Evolutionary conservation across 1,140 invertebrate species (phyloP), one percentile per base, ranked within the genome.

Genomic region (Anoplolepis gracilipes): DNA sequence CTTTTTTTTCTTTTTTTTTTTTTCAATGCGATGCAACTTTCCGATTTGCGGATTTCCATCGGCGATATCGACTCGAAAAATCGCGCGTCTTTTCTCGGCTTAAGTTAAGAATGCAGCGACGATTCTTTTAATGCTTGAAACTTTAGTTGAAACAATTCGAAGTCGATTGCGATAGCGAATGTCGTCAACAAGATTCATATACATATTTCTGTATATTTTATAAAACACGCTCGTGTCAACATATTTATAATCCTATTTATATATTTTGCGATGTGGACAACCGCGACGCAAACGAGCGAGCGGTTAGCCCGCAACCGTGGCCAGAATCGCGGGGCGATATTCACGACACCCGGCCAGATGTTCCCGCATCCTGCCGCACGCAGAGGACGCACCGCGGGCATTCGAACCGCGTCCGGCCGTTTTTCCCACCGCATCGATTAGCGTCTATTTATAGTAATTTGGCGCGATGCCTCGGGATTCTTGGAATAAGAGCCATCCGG

Each of bases 381-480:
- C 28, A 36, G 25, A 46, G 22, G 42, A 13, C 22, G 7, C 39
- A 19, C 11, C 36, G 39, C 25, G 13, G 33, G 19, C 69, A 93
- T 93, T 93, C 90, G 46, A 28, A 25, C 28, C 85, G 86, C 90
- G 88, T 89, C 77, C 76, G 57, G 39, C 86, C 79, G 82, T 92
- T 92, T 93, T 92, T 93, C 89, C 85, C 90, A 90, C 67, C 73
- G 86, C 87, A 93, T 93, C 91, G 92, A 94, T 94, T 94, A 94
- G 46, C 89, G 88, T 86, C 92, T 94, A 93, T 94, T 94, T 93
- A 94, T 93, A 94, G 92, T 92, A 92, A 94, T 93, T 94, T 94
- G 92, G 92, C 93, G 89, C 89, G 88, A 67, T 91, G 90, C 90
- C 90, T 49, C 64, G 57, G 87, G 72, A 82, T 93, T 93, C 92